A percentile compares a stretch with the other conserved stretches of the same genome.
These are phyloP conservation scores for Ammodytes dubius DNA, from an alignment of 2,113 vertebrate genomes.

Conservation along the genomic window DNA sequence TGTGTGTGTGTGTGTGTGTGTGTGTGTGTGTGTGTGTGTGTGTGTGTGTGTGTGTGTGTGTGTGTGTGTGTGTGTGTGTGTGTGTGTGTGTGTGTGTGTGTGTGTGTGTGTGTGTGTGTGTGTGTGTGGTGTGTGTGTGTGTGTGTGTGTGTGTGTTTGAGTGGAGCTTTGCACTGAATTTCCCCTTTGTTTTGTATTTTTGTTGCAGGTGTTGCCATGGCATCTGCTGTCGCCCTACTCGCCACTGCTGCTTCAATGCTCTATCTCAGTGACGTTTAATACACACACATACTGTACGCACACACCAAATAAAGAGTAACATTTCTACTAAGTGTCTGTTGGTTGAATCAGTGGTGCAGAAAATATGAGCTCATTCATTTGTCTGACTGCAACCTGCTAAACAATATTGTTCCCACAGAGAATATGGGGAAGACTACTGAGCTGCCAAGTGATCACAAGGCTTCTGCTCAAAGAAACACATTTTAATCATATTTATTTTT, in stretches of 20 bases:
- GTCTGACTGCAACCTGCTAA: neutral
- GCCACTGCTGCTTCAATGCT: slow-evolving; percentile 80
- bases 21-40: neutral
- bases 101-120: neutral
- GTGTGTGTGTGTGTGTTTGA: neutral
- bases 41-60: neutral
- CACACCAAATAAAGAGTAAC: slow-evolving; percentile 32
- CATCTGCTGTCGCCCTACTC: slow-evolving; percentile 73
- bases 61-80: neutral
- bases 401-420: neutral
- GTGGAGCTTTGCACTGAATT: neutral
- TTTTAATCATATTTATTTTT: no score
- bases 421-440: neutral
- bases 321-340: slow-evolving; percentile 17
- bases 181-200: slow-evolving; percentile 64
- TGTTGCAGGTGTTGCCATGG: slow-evolving; percentile 81
- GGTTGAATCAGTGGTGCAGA: neutral
- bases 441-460: no score
- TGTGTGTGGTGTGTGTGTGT: neutral
- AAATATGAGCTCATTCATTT: neutral
- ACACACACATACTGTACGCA: neutral
- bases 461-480: no score
- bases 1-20: neutral
- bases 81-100: neutral
- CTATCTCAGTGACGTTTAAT: slow-evolving; percentile 75